Conservation (phyloP, 2,113 vertebrate genomes). For the Poeciliopsis occidentalis region DNA sequence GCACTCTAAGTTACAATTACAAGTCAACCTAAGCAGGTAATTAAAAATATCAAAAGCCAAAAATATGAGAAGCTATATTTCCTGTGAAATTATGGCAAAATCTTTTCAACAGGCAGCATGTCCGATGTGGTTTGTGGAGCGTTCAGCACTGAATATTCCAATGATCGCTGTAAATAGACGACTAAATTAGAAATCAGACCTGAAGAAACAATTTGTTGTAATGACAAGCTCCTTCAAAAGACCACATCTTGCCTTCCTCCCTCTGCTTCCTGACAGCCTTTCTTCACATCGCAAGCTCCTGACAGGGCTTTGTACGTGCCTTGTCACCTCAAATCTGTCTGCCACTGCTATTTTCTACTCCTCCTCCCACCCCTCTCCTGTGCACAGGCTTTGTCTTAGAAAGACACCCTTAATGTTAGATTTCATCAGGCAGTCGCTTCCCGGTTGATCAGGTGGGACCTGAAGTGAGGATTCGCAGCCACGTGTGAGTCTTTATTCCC, state of each 20-base stretch:
- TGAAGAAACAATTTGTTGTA: slow-evolving; percentile 70
- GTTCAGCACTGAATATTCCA: slow-evolving; percentile 57
- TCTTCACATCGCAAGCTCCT: slow-evolving; percentile 71
- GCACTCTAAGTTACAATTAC: slow-evolving; percentile 30
- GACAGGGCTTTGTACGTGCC: slow-evolving; percentile 72
- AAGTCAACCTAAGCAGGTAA: slow-evolving; percentile 37
- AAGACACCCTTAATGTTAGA: slow-evolving; percentile 52
- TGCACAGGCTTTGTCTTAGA: slow-evolving; percentile 29
- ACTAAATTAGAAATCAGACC: slow-evolving; percentile 73
- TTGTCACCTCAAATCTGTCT: slow-evolving; percentile 75
- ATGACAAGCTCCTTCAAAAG: slow-evolving; percentile 79
- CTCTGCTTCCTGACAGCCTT: slow-evolving; percentile 67
- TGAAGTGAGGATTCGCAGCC: slow-evolving; percentile 5
- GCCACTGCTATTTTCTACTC: slow-evolving; percentile 56
- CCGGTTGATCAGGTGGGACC: slow-evolving; percentile 50
- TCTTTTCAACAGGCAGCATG: background rate
- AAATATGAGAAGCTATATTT: slow-evolving; percentile 14
- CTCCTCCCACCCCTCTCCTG: background rate
- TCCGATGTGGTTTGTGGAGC: slow-evolving; percentile 7
- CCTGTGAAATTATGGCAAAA: slow-evolving; percentile 56
- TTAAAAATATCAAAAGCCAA: slow-evolving; percentile 20
- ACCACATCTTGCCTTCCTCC: slow-evolving; percentile 59
- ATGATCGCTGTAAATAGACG: slow-evolving; percentile 72
- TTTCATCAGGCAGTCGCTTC: slow-evolving; percentile 58
- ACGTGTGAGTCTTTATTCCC: slow-evolving; percentile 19